Conservation (phyloP, 2,113 vertebrate species). For the Triplophysa siluroides region DNA sequence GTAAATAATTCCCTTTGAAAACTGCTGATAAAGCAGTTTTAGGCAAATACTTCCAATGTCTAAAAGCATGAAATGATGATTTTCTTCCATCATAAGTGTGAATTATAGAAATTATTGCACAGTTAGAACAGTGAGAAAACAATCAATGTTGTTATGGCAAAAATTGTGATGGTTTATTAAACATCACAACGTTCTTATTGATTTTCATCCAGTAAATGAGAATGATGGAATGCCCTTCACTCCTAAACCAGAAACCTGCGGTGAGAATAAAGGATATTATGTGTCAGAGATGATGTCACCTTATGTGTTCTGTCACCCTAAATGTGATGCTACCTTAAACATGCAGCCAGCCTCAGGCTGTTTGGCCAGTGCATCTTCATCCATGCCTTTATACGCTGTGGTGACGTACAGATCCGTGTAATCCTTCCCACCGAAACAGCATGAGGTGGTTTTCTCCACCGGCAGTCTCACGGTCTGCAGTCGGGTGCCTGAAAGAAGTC, state of each 20-base stretch:
- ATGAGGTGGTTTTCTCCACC: slow-evolving; percentile 85
- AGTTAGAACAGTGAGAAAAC: background rate
- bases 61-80: background rate
- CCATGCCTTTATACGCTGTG: slow-evolving; percentile 77
- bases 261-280: slow-evolving; percentile 49
- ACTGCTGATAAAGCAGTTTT: too few species aligned
- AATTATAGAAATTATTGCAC: background rate
- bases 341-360: slow-evolving; percentile 82
- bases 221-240: slow-evolving; percentile 82
- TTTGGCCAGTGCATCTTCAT: slow-evolving; percentile 64
- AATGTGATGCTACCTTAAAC: slow-evolving; percentile 79
- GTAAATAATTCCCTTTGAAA: too few species aligned
- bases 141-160: background rate
- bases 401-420: slow-evolving; percentile 93
- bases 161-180: background rate
- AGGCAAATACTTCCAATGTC: background rate
- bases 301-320: background rate
- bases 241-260: slow-evolving; percentile 83
- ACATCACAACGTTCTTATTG: background rate
- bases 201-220: slow-evolving; percentile 74
- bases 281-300: background rate
- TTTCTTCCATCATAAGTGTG: background rate
- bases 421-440: slow-evolving; percentile 89
- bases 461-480: slow-evolving; percentile 87
- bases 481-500: slow-evolving; percentile 75